Evolutionary conservation across 1,140 invertebrate species (phyloP), one percentile per base, ranked within the genome.

Genomic region (Aphaenogaster rudis): DNA sequence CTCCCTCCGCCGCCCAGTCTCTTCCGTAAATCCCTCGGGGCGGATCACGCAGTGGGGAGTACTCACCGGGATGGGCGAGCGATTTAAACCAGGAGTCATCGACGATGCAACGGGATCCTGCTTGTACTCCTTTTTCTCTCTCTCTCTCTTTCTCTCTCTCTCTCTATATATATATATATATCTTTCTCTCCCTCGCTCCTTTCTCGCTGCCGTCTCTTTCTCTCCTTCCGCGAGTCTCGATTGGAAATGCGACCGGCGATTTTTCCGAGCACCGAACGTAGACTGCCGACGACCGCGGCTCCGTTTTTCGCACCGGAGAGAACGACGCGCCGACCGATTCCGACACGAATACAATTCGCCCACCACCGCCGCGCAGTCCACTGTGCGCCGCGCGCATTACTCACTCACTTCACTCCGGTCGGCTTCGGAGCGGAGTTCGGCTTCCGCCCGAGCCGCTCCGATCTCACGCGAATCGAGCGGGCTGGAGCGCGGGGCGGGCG

Each of bases 31-130:
- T 59, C 13, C n/a, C 17, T 3, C n/a, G 36, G 33, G 36, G 21
- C 11, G 54, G 21, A 63, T 78, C 57, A 17, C 39, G 13, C 11
- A 50, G 17, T 9, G 72, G 15, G 5, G 42, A 78, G 1, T 33
- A 57, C 36, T 64, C 42, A 78, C 42, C 59, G 42, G 42, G 42
- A 50, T 50, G 45, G 6, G 45, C 59, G 76, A 48, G 17, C 17
- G 59, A 79, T 64, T 79, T n/a, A 48, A 79, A 63, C 59, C 42
- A 11, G 28, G 15, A 36, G 15, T 48, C 76, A 48, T 79, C 28
- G 42, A 64, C 45, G n/a, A 45, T 28, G 11, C 36, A 17, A 21
- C 36, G 11, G 17, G 17, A 45, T 61, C 1, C 33, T 9, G 39
- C 0, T 17, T 8, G n/a, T 71, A 42, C 9, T 4, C 15, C 5